Percentiles rank a stretch among this genome's conserved stretches.
These are phyloP conservation scores for Trichogramma evanescens DNA, from an alignment of 2,888 invertebrate species.

Conservation along the genomic window DNA sequence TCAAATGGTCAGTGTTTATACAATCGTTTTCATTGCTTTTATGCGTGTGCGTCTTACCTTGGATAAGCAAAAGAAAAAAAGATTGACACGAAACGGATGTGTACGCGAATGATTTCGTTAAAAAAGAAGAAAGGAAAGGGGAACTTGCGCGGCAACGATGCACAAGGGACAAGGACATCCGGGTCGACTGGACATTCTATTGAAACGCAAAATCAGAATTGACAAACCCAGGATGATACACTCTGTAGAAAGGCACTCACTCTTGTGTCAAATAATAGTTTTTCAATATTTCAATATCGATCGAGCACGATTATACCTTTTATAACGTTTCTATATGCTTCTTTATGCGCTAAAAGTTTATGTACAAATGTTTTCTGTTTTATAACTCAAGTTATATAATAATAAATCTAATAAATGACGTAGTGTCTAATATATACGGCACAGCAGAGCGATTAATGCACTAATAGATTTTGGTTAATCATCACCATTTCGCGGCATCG, in stretches of 20 bases:
- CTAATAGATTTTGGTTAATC: slow-evolving; percentile 21
- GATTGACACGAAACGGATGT: not conserved
- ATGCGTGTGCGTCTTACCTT: slow-evolving; percentile 14
- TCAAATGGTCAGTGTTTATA: too few species aligned
- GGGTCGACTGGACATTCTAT: slow-evolving; percentile 7
- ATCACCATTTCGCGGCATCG: slow-evolving; percentile 10
- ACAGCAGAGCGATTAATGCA: slow-evolving; percentile 19
- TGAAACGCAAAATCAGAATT: too few species aligned
- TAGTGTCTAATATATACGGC: slow-evolving; percentile 23
- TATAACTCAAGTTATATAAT: too few species aligned
- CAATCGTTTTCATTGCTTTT: not conserved
- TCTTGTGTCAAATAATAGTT: not conserved
- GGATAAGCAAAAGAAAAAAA: slow-evolving; percentile 8
- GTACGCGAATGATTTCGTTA: slow-evolving; percentile 11
- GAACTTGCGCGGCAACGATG: not conserved
- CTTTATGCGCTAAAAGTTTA: too few species aligned
- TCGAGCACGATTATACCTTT: too few species aligned
- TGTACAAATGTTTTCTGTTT: too few species aligned
- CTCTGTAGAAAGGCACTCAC: slow-evolving; percentile 10
- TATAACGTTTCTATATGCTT: too few species aligned
- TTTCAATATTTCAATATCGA: too few species aligned
- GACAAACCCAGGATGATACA: not conserved
- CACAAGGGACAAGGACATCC: slow-evolving; percentile 13
- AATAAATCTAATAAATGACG: too few species aligned
- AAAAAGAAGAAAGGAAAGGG: slow-evolving; percentile 13